Conservation (phyloP, 1,140 invertebrate species). For the Heliothis virescens region DNA sequence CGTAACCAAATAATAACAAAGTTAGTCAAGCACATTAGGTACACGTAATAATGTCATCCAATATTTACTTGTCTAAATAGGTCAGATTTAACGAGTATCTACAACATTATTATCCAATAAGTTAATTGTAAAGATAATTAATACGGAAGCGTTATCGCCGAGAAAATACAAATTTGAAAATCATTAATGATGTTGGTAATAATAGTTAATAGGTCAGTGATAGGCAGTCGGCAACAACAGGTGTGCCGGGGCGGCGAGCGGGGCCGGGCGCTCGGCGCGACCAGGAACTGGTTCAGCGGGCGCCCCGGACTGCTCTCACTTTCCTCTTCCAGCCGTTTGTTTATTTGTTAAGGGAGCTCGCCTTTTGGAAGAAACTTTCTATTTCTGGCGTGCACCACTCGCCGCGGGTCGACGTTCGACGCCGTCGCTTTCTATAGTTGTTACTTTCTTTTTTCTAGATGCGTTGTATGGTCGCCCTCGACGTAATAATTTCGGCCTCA, state of each 20-base stretch:
- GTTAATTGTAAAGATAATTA: slow-evolving; percentile 57
- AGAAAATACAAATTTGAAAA: slow-evolving; percentile 46
- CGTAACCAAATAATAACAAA: slow-evolving; percentile 7
- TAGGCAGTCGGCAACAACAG: slow-evolving; percentile 63
- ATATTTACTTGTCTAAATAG: slow-evolving; percentile 21
- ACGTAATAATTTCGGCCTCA: slow-evolving; percentile 61
- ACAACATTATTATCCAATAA: slow-evolving; percentile 48
- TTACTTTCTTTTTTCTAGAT: slow-evolving; percentile 81
- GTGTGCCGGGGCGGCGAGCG: slow-evolving; percentile 50
- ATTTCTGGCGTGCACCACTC: slow-evolving; percentile 79
- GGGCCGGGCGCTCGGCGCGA: slow-evolving; percentile 43
- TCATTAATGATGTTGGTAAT: slow-evolving; percentile 69
- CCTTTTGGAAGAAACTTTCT: slow-evolving; percentile 82
- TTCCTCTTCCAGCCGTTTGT: slow-evolving; percentile 77
- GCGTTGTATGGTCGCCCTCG: slow-evolving; percentile 59
- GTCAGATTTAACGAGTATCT: slow-evolving; percentile 19
- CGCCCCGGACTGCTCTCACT: slow-evolving; percentile 77
- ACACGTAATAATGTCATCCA: neutral
- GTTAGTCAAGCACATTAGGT: neutral
- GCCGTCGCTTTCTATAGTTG: slow-evolving; percentile 77
- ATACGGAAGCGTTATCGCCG: slow-evolving; percentile 45
- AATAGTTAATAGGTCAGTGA: slow-evolving; percentile 77
- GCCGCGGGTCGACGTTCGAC: slow-evolving; percentile 75
- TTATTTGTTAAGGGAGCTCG: slow-evolving; percentile 82
- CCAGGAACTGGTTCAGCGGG: slow-evolving; percentile 74